Evolutionary conservation across 2,797 vertebrate genomes (phyloP).

Genomic region (Ambastaia sidthimunki): DNA sequence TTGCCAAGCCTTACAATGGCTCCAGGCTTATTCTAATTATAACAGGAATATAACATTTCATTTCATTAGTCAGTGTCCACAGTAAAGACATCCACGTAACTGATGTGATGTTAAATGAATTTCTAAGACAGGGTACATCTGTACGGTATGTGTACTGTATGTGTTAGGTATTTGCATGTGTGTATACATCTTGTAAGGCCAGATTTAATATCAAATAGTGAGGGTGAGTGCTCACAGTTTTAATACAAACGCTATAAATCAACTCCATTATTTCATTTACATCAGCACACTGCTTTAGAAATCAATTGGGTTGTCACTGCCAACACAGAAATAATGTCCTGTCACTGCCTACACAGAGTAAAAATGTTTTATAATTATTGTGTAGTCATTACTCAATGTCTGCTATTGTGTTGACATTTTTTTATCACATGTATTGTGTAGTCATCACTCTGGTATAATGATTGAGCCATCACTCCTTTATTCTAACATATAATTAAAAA

Average conservation of each 20-base stretch:
- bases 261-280: not conserved
- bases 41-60: not conserved
- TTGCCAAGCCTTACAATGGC: not conserved
- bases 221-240: not conserved
- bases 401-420: not conserved
- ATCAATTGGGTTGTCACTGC: not conserved
- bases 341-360: not conserved
- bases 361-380: constrained; percentile 18
- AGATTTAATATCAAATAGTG: not conserved
- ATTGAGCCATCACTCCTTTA: constrained; percentile 2
- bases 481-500: constrained; percentile 18
- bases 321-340: not conserved
- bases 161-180: not conserved
- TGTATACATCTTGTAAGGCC: not conserved
- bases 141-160: not conserved
- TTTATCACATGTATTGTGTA: constrained; percentile 16
- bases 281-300: not conserved
- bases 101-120: not conserved
- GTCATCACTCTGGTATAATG: not conserved
- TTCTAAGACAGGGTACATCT: not conserved
- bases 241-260: not conserved
- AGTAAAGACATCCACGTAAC: not conserved
- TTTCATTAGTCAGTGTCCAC: not conserved
- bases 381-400: constrained; percentile 2
- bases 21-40: not conserved